These are phyloP conservation scores for Nannoperca obscura DNA, from an alignment of 2,797 vertebrate genomes.

Conservation along the genomic window DNA sequence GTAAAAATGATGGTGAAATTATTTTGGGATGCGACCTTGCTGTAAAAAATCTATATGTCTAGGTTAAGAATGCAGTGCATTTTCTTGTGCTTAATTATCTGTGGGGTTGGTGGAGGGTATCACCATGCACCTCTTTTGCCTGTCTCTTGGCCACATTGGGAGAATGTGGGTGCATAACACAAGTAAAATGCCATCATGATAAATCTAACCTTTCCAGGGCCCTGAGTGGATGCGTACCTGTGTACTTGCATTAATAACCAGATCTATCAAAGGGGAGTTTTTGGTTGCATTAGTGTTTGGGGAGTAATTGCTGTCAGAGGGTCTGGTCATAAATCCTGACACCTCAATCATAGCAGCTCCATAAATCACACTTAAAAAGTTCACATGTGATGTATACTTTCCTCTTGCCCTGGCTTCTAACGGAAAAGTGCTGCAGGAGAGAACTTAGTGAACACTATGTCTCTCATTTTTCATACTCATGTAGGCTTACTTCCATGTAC, in stretches of 20 bases:
- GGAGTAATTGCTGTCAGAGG: conserved; percentile 84
- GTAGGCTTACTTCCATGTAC: conserved; percentile 18
- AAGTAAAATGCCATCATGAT: conserved; percentile 86
- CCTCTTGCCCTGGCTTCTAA: conserved; percentile 31
- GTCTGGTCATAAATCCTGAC: conserved; percentile 80
- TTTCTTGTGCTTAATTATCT: conserved; percentile 21
- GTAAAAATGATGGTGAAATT: conserved; percentile 11
- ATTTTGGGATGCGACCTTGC: conserved; percentile 42
- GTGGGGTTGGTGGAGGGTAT: conserved; percentile 28
- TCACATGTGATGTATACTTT: conserved; percentile 62
- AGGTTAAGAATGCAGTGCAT: background rate
- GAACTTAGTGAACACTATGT: conserved; percentile 38
- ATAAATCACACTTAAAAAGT: conserved; percentile 85
- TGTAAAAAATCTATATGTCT: conserved; percentile 15
- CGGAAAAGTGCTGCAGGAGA: conserved; percentile 40
- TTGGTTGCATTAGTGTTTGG: conserved; percentile 78
- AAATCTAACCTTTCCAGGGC: conserved; percentile 84
- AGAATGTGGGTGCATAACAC: conserved; percentile 74
- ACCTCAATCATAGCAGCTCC: conserved; percentile 75
- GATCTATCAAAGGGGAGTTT: conserved; percentile 83
- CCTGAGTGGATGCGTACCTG: conserved; percentile 79
- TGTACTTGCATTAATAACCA: conserved; percentile 87
- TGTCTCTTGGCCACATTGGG: conserved; percentile 56
- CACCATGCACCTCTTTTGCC: conserved; percentile 21
- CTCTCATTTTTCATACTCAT: conserved; percentile 50